These are phyloP conservation scores for Lagopus leucura DNA, from an alignment of 2,113 vertebrate species.

Conservation along the genomic window DNA sequence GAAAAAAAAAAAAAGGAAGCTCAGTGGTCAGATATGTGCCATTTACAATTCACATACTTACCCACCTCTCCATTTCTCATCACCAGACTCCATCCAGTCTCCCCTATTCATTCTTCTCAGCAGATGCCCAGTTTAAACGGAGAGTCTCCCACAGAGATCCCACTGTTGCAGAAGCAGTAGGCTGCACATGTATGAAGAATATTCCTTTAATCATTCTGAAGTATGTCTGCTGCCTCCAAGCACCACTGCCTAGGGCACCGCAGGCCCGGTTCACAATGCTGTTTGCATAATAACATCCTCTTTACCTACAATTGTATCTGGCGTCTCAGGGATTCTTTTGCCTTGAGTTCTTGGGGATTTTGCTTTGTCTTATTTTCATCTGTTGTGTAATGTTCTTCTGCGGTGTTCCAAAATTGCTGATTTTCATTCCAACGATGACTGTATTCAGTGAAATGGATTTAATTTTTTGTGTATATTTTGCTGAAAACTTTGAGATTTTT, in stretches of 20 bases:
- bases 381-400: conserved; percentile 24
- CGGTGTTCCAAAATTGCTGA: conserved; percentile 48
- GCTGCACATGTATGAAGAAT: not conserved
- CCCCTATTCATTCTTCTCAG: conserved; percentile 25
- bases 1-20: conserved; percentile 56
- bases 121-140: conserved; percentile 5
- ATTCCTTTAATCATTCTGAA: not conserved
- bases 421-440: conserved; percentile 32
- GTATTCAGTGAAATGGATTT: conserved; percentile 63
- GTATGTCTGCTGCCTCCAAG: not conserved
- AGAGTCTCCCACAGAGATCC: not conserved
- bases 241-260: not conserved
- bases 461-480: conserved; percentile 67
- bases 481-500: conserved; percentile 60
- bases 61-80: conserved; percentile 7
- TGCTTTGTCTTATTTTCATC: conserved; percentile 34
- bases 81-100: not conserved
- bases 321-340: not conserved
- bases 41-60: conserved; percentile 15
- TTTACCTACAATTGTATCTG: not conserved
- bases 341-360: not conserved
- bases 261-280: not conserved
- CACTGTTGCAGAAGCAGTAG: not conserved
- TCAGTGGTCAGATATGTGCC: conserved; percentile 37
- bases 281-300: not conserved